These are phyloP conservation scores for Vidua macroura DNA, from an alignment of 2,113 vertebrate species.

Conservation along the genomic window DNA sequence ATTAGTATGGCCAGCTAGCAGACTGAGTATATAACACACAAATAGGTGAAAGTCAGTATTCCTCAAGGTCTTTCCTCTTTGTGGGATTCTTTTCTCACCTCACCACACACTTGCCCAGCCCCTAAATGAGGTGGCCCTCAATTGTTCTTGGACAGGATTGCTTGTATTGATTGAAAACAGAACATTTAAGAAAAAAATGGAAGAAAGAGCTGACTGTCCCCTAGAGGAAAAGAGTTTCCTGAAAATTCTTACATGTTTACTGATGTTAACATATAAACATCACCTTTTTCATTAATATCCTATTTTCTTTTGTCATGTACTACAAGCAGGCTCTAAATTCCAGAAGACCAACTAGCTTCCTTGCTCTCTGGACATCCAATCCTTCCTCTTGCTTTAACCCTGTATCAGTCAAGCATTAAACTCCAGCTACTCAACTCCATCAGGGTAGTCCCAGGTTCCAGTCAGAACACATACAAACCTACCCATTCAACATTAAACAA, in stretches of 20 bases:
- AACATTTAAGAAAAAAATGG: background rate
- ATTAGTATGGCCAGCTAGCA: background rate
- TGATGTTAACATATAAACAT: background rate
- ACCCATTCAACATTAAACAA: background rate
- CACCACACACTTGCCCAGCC: background rate
- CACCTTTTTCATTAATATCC: background rate
- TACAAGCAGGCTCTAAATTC: background rate
- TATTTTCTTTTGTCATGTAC: background rate
- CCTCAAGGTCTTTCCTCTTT: background rate
- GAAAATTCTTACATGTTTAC: background rate
- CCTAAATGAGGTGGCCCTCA: background rate
- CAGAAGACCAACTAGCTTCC: background rate
- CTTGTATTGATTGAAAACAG: background rate
- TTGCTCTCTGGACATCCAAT: background rate
- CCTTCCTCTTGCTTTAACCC: background rate
- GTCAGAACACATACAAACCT: background rate
- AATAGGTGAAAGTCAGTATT: background rate
- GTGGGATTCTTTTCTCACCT: background rate
- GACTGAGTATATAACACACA: background rate
- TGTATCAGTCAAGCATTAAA: background rate
- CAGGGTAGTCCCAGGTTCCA: background rate
- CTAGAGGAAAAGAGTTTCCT: background rate
- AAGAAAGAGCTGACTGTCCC: background rate
- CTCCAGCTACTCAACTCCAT: background rate
- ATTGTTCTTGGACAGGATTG: background rate